A percentile compares a stretch with the other conserved stretches of the same genome.
Evolutionary conservation across 2,113 vertebrate genomes (phyloP).

Genomic region (Rhinichthys klamathensis): DNA sequence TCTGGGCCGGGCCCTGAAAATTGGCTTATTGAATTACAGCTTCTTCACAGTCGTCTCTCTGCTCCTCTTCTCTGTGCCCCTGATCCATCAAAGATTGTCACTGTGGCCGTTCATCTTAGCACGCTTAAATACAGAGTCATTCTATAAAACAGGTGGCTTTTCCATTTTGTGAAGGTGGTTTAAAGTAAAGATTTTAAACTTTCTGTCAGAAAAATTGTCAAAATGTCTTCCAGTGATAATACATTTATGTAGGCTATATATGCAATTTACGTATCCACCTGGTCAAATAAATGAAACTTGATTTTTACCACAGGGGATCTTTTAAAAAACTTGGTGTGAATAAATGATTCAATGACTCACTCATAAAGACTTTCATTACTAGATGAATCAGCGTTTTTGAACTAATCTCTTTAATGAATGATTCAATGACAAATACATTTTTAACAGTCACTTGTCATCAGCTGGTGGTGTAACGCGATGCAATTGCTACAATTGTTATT

Average conservation of each 20-base stretch:
- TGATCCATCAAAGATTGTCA: conserved; percentile 81
- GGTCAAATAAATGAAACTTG: neutral
- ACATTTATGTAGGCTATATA: neutral
- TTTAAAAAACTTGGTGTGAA: too few species aligned
- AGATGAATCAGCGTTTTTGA: too few species aligned
- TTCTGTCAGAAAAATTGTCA: neutral
- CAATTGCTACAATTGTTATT: too few species aligned
- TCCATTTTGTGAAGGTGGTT: neutral
- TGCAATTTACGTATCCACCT: neutral
- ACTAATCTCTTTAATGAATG: too few species aligned
- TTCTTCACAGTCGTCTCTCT: conserved; percentile 72
- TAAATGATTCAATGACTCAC: too few species aligned
- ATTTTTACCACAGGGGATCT: too few species aligned
- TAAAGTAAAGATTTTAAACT: neutral
- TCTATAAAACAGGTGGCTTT: neutral
- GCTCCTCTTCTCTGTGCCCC: conserved; percentile 69
- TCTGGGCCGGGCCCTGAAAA: conserved; percentile 79
- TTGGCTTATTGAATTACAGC: conserved; percentile 86
- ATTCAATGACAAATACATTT: too few species aligned
- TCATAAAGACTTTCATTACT: too few species aligned
- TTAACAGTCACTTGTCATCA: too few species aligned
- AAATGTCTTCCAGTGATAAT: neutral
- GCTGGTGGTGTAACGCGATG: too few species aligned
- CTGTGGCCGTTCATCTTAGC: conserved; percentile 80
- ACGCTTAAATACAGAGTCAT: conserved; percentile 72